A percentile compares a stretch with the other conserved stretches of the same genome.
Conservation (phyloP, 1,140 invertebrate genomes). For the Camponotus vicinus region DNA sequence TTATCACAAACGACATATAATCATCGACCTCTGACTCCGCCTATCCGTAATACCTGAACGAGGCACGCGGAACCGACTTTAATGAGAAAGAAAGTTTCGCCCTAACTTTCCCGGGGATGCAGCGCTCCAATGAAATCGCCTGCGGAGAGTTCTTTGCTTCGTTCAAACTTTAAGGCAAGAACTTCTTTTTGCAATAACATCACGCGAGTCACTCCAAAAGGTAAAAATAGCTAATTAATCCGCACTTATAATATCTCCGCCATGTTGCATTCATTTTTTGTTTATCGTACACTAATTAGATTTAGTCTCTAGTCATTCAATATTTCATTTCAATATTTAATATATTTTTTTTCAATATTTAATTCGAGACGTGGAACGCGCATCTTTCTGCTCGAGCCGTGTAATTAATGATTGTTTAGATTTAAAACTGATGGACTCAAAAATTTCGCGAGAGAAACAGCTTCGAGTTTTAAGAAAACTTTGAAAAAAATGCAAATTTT, state of each 20-base stretch:
- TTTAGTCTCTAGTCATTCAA: neutral
- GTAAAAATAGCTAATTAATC: slow-evolving; percentile 36
- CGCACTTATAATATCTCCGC: neutral
- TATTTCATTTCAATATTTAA: too few relatives aligned
- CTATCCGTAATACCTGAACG: slow-evolving; percentile 21
- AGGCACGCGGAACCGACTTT: slow-evolving; percentile 57
- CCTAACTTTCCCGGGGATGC: slow-evolving; percentile 49
- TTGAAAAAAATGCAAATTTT: neutral
- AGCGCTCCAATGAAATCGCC: slow-evolving; percentile 24
- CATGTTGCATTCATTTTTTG: neutral
- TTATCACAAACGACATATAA: neutral
- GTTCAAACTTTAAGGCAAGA: slow-evolving; percentile 13
- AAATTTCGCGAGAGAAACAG: neutral
- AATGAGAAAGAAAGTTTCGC: slow-evolving; percentile 68
- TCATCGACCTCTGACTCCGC: slow-evolving; percentile 41
- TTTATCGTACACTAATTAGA: neutral
- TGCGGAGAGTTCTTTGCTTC: slow-evolving; percentile 38
- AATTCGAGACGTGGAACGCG: neutral
- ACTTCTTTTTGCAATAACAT: slow-evolving; percentile 18
- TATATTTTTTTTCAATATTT: neutral
- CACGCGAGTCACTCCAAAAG: slow-evolving; percentile 11
- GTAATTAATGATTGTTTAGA: neutral
- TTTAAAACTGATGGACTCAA: neutral
- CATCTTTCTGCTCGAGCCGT: neutral
- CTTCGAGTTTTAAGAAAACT: neutral